Evolutionary conservation across 2,113 vertebrate genomes (phyloP), one percentile per base, ranked within the genome.

Genomic region (Natator depressus): DNA sequence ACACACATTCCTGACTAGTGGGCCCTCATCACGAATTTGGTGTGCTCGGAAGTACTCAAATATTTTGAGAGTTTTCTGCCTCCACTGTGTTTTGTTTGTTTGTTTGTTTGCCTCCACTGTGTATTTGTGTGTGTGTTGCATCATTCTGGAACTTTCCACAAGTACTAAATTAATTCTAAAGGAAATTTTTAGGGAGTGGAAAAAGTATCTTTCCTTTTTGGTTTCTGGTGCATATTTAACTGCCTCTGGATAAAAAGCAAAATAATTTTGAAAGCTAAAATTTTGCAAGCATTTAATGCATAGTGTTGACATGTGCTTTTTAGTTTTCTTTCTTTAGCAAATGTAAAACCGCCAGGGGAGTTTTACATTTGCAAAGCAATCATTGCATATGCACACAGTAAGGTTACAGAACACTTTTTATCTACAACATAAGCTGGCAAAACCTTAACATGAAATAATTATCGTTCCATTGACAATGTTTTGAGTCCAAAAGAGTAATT

Each of bases 401-500:
- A 69, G 47, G 94, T 94, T 94, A 80, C 24, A 19, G 49, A 96
- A 81, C 91, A 79, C 80, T 90, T 96, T 75, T 47, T 51, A 76
- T 62, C 75, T 35, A 65, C 82, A 55, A 87, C 29, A 62, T 82
- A 85, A 94, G 57, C 83, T 96, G 91, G 87, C 57, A 96, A 85
- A 87, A 65, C 80, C 80, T 97, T 96, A 14, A 81, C 2, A 4
- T 8, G 80, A 93, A 96, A 94, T 95, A 96, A 96, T 94, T 76
- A 87, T 1, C 2, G 85, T 82, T 86, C 85, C 54, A 5, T 59
- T 88, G 49, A 84, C 80, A 42, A 10, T 11, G 12, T 50, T 86
- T 87, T 91, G 91, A 95, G 91, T 96, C 96, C 95, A 46, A 91
- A 31, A 42, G 85, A 90, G 88, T 91, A 97, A 97, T 98, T 91